Evolutionary conservation across 2,888 invertebrate genomes (phyloP).

Genomic region (Bursaphelenchus okinawaensis): DNA sequence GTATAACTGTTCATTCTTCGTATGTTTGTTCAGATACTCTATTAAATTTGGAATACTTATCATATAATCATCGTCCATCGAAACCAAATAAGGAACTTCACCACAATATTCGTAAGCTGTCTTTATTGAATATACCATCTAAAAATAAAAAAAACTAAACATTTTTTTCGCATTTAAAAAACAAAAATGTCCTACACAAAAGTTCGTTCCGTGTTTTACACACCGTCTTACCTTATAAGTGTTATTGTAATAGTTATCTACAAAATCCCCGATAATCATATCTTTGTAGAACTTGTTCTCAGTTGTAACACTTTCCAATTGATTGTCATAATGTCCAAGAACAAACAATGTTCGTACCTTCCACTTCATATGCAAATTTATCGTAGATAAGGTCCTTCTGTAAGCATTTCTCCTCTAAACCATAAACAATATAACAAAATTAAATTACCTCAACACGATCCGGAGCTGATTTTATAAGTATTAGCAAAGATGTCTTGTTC

Average conservation of each 20-base stretch:
- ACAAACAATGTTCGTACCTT: constrained; percentile 36
- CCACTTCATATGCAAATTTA: constrained; percentile 13
- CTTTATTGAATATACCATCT: constrained; percentile 24
- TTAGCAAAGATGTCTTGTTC: constrained; percentile 28
- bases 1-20: constrained; percentile 31
- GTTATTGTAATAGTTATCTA: constrained; percentile 46
- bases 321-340: constrained; percentile 25
- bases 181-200: too few species aligned
- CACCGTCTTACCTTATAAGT: constrained; percentile 36
- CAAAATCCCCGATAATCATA: constrained; percentile 35
- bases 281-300: constrained; percentile 33
- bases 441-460: constrained; percentile 29
- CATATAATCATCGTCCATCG: constrained; percentile 55
- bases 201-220: too few species aligned
- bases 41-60: constrained; percentile 37
- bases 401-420: constrained; percentile 34
- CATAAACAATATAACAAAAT: neutral
- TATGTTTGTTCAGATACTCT: constrained; percentile 18
- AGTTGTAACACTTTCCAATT: constrained; percentile 3
- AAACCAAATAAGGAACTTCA: constrained; percentile 38
- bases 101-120: constrained; percentile 20
- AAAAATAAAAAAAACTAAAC: neutral
- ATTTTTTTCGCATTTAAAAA: too few species aligned
- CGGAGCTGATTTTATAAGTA: constrained; percentile 39
- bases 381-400: constrained; percentile 34